A percentile compares a stretch with the other conserved stretches of the same genome.
Conservation (phyloP, 2,797 vertebrate species). For the Psittacula echo region DNA sequence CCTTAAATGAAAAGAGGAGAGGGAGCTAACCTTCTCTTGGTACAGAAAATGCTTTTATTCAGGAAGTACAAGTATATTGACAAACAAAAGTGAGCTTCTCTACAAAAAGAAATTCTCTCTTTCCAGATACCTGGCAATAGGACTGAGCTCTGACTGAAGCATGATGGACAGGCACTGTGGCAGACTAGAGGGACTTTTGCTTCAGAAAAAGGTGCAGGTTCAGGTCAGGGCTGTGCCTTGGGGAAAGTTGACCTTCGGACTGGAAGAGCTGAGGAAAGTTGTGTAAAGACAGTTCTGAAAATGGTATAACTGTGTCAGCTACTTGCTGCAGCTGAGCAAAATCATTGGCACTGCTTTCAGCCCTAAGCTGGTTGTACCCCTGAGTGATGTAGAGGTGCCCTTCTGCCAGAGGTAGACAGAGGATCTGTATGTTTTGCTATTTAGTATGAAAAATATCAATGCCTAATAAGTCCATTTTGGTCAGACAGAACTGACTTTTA, state of each 20-base stretch:
- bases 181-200: neutral
- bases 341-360: neutral
- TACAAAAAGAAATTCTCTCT: neutral
- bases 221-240: neutral
- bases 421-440: neutral
- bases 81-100: neutral
- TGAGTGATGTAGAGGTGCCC: neutral
- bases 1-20: constrained; percentile 53
- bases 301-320: rapidly evolving
- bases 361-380: neutral
- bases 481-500: neutral
- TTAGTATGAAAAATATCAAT: neutral
- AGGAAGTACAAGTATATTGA: neutral
- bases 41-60: constrained; percentile 30
- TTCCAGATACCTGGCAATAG: neutral
- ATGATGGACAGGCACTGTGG: neutral
- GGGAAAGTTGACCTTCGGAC: neutral
- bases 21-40: neutral
- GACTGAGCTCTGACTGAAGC: neutral
- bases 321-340: neutral
- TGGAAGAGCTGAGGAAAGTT: neutral
- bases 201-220: neutral
- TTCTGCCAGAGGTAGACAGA: neutral
- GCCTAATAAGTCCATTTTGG: neutral
- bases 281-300: neutral